phyloP scores from a whole-genome alignment of 1,140 invertebrate genomes.

The Chrysoperla carnea region DNA sequence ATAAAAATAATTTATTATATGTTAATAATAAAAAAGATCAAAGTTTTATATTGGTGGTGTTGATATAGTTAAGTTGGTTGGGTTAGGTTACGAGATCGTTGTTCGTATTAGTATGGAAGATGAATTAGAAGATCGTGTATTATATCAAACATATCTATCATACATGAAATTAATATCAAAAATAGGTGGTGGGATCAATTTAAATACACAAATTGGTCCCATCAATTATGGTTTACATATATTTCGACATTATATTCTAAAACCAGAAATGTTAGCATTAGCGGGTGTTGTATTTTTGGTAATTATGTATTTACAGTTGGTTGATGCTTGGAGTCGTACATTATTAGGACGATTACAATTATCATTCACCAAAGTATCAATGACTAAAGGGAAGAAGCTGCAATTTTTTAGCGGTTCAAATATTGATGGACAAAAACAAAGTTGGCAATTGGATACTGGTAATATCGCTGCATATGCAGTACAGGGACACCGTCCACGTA shows the following conservation, averaged over 20 bases:
- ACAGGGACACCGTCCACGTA: constrained; percentile 69
- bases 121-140: constrained; percentile 68
- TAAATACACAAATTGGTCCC: constrained; percentile 38
- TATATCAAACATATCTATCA: constrained; percentile 67
- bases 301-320: constrained; percentile 57
- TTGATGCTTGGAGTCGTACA: constrained; percentile 59
- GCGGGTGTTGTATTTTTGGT: constrained; percentile 44
- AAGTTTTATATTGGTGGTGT: too few species aligned
- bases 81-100: too few species aligned
- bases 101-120: constrained; percentile 48
- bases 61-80: too few species aligned
- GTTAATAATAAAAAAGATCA: too few species aligned
- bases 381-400: constrained; percentile 27
- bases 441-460: constrained; percentile 58
- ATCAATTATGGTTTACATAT: constrained; percentile 49
- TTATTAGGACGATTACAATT: constrained; percentile 53
- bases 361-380: constrained; percentile 36
- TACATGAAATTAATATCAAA: constrained; percentile 68
- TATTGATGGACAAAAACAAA: constrained; percentile 35
- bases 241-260: constrained; percentile 51
- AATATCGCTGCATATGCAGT: constrained; percentile 72
- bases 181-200: constrained; percentile 46
- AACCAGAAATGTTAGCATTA: constrained; percentile 52
- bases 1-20: too few species aligned
- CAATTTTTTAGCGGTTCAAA: constrained; percentile 31